Base-by-base conservation (phyloP, 1,140 invertebrate species). In the Mercenaria mercenaria region DNA sequence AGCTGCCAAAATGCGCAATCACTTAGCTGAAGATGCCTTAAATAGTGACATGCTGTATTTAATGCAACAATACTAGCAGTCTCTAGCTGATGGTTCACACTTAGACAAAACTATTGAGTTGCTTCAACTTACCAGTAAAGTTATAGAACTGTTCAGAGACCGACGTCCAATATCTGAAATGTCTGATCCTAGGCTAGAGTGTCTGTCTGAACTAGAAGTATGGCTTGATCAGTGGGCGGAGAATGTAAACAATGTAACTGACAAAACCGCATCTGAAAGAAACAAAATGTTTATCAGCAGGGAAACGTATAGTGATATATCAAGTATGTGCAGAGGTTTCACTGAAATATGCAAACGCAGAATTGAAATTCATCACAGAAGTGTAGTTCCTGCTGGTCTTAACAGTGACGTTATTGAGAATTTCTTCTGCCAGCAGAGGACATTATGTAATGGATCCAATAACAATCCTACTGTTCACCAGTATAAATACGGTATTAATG, bases 1-100 rank as follows among this genome's bases (percentile, higher is more conserved):
- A 26, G 47, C 77, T 47, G 43, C 64, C 13, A 91, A 89, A 59
- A 91, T 91, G 91, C 81, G 83, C 72, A 92, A 92, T 59, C 61
- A 84, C 11, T 43, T 92, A 26, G 91, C 91, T 0, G 91, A 90
- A 59, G 82, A 90, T 56, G 86, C 91, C 3, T 47, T 92, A 29
- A 72, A 90, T 32, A 74, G 18, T 10, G 82, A 90, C 43, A 89
- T 92, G 74, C 26, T 43, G 18, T 50, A 74, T n/a, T 29, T 74
- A 10, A 74, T 74, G 69, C 8, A 77, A 77, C n/a, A 77, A 50
- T 4, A 77, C 26, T 3, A 47, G n/a, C 39, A 20, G 26, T 77
- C 74, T 47, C 26, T 77, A 15, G 18, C 43, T 77, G 74, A 77
- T 50, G 74, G 74, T 15, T 77, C 74, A 39, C 39, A 77, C 8